These are phyloP conservation scores for Palythoa heliodiscus DNA, from an alignment of 92 coral and sea anemone genomes.

Conservation along the genomic window DNA sequence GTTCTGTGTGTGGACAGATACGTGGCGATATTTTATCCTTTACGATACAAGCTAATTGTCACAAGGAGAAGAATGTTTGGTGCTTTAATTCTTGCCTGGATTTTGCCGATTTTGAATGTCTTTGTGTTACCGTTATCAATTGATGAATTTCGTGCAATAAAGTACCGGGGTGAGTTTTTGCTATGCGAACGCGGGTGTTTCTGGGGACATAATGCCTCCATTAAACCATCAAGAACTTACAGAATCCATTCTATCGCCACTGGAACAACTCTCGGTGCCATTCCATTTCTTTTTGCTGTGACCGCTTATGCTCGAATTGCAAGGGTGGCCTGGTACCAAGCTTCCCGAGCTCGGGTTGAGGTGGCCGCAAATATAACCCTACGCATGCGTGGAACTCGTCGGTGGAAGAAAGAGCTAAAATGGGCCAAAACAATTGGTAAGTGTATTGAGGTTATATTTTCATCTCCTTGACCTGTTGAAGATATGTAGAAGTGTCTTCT, in stretches of 20 bases:
- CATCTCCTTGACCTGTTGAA: no score
- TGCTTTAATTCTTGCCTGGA: slow-evolving; percentile 9
- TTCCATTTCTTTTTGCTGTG: background rate
- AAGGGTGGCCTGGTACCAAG: slow-evolving; percentile 34
- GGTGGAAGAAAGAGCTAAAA: slow-evolving; percentile 12
- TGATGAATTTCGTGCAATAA: background rate
- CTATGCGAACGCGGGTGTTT: background rate
- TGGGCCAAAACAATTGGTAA: slow-evolving; percentile 32
- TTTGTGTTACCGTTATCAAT: slow-evolving; percentile 1
- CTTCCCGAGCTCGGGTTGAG: background rate
- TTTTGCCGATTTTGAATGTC: slow-evolving; percentile 12
- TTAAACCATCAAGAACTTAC: background rate
- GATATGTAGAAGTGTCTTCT: no score
- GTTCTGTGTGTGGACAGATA: slow-evolving; percentile 9
- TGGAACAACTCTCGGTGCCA: background rate
- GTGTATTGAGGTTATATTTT: background rate
- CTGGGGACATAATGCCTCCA: background rate
- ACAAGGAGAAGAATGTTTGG: background rate
- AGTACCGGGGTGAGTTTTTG: background rate
- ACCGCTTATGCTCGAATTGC: slow-evolving; percentile 19
- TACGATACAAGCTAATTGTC: background rate
- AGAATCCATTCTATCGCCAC: slow-evolving; percentile 19
- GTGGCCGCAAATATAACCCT: background rate
- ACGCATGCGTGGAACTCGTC: slow-evolving; percentile 10
- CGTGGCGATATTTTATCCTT: slow-evolving; percentile 15